Conservation (phyloP, 2,888 invertebrate genomes). For the Anorthoa munda region DNA sequence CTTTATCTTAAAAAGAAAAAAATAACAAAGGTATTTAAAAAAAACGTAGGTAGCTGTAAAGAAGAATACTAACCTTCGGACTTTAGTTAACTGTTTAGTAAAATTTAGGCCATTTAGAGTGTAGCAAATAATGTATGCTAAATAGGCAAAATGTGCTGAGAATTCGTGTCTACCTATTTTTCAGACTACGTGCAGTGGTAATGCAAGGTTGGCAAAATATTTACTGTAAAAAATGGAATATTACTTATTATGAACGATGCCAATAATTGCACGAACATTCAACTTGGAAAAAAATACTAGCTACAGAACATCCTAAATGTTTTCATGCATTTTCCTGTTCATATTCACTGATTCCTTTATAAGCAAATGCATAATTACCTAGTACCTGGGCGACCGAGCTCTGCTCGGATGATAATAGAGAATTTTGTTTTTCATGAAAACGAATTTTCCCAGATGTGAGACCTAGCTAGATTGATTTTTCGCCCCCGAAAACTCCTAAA, state of each 20-base stretch:
- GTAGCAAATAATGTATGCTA: slow-evolving; percentile 20
- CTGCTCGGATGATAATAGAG: no score
- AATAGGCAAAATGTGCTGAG: slow-evolving; percentile 16
- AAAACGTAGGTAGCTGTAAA: not conserved
- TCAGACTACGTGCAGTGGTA: not conserved
- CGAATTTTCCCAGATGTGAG: no score
- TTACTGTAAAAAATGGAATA: not conserved
- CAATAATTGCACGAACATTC: no score
- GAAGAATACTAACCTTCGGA: not conserved
- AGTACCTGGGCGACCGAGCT: no score
- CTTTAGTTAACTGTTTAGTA: slow-evolving; percentile 5
- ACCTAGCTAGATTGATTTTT: no score
- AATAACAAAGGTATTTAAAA: not conserved
- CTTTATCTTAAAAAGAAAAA: no score
- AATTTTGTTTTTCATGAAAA: no score
- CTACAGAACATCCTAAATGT: no score
- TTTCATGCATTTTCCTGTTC: no score
- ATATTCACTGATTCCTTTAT: no score
- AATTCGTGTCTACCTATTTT: slow-evolving; percentile 23
- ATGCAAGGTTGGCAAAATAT: not conserved
- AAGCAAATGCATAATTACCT: no score
- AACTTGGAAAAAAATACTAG: not conserved
- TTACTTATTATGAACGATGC: not conserved
- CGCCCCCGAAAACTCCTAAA: no score
- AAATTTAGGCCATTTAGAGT: slow-evolving; percentile 16